phyloP scores from a whole-genome alignment of 2,113 vertebrate genomes.

The Corvus moneduloides region DNA sequence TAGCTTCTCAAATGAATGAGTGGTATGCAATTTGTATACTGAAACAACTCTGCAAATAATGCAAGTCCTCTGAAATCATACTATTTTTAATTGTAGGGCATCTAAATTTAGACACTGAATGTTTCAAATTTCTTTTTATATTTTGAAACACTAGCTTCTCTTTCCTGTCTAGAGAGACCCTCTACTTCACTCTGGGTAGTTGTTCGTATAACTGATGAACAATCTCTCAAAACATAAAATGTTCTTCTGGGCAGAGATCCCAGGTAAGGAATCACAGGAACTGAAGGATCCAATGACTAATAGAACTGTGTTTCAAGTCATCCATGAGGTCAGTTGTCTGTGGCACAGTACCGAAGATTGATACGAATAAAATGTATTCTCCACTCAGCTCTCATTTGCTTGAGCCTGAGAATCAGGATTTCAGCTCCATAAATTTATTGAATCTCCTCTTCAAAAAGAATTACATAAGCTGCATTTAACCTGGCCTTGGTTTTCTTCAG shows the following conservation, averaged over 20 bases:
- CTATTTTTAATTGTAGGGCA: background rate
- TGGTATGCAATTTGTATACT: background rate
- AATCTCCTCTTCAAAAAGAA: background rate
- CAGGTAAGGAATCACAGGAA: background rate
- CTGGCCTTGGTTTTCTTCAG: background rate
- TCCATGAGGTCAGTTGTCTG: background rate
- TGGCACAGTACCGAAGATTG: background rate
- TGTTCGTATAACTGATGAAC: background rate
- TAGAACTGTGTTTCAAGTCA: background rate
- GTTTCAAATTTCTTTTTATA: background rate
- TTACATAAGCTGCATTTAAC: conserved; percentile 14
- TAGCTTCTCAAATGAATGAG: background rate
- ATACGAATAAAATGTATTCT: background rate
- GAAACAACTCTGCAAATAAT: background rate
- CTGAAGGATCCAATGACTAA: background rate
- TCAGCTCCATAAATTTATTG: background rate
- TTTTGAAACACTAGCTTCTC: background rate
- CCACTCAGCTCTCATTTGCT: background rate
- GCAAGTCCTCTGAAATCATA: background rate
- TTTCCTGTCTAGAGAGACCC: background rate
- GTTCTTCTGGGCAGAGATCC: conserved; percentile 5
- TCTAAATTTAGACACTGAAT: background rate
- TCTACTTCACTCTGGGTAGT: background rate
- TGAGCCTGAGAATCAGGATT: background rate
- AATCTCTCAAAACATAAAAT: background rate